These are phyloP conservation scores for Phoenicopterus ruber DNA, from an alignment of 2,113 vertebrate genomes.

Conservation along the genomic window DNA sequence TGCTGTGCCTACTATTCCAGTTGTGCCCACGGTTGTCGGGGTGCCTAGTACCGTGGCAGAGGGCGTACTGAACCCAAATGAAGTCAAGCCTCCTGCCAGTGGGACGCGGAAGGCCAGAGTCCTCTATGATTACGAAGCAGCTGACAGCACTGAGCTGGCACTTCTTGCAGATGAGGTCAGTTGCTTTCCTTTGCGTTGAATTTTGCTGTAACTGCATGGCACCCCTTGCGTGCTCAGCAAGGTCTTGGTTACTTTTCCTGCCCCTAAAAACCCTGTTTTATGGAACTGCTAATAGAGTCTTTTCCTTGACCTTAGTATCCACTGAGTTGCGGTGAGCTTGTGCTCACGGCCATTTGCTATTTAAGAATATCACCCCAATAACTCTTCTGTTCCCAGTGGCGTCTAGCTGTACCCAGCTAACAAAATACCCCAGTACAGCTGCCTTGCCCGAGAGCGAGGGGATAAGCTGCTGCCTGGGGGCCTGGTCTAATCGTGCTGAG, in stretches of 20 bases:
- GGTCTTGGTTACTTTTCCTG: neutral
- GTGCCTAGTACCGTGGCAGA: constrained; percentile 71
- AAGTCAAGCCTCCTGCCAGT: constrained; percentile 86
- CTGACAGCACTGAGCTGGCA: constrained; percentile 91
- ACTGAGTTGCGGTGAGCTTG: neutral
- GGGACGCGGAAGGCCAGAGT: constrained; percentile 93
- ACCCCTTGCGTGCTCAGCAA: neutral
- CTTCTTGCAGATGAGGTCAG: constrained; percentile 93
- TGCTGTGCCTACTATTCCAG: constrained; percentile 71
- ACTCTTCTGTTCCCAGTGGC: neutral
- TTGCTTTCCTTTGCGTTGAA: neutral
- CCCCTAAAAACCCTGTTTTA: neutral
- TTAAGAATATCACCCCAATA: neutral
- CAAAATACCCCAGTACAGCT: neutral
- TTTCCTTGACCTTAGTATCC: neutral
- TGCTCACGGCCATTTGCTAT: neutral
- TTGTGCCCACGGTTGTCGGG: constrained; percentile 61
- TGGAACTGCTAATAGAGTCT: neutral
- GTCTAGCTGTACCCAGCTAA: neutral
- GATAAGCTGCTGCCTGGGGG: neutral
- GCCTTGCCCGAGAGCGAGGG: neutral
- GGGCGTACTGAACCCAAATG: constrained; percentile 80
- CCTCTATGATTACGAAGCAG: constrained; percentile 93
- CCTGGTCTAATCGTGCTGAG: neutral
- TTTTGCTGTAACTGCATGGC: neutral